Conservation (phyloP, 2,113 vertebrate genomes). For the Nannobrachium achirus region DNA sequence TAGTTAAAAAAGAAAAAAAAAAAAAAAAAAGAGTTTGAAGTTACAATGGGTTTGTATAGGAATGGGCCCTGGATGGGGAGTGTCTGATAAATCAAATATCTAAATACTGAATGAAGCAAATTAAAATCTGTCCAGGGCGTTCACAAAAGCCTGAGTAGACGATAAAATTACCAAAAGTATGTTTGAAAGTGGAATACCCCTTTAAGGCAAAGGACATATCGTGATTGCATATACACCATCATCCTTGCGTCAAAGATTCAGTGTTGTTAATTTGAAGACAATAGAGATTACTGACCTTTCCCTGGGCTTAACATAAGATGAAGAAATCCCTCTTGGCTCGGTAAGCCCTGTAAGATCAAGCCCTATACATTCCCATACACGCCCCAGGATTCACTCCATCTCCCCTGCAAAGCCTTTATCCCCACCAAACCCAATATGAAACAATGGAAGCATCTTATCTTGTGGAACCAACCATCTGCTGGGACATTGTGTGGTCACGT, state of each 20-base stretch:
- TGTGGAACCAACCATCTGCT: conserved; percentile 54
- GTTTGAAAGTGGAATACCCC: too few relatives aligned
- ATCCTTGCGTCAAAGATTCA: conserved; percentile 20
- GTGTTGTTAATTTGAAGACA: conserved; percentile 37
- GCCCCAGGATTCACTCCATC: conserved; percentile 63
- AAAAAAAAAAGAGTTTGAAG: too few relatives aligned
- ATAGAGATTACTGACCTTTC: conserved; percentile 58
- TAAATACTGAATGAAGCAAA: too few relatives aligned
- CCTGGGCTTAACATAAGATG: conserved; percentile 63
- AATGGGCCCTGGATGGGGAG: too few relatives aligned
- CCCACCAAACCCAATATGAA: conserved; percentile 56
- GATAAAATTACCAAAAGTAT: too few relatives aligned
- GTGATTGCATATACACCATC: not conserved
- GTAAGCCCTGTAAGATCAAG: conserved; percentile 65
- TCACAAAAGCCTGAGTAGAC: too few relatives aligned
- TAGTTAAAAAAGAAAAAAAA: too few relatives aligned
- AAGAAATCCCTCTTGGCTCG: conserved; percentile 62
- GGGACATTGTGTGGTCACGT: conserved; percentile 63
- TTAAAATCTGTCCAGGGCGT: too few relatives aligned
- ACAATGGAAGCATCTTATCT: conserved; percentile 63
- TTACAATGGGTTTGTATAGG: too few relatives aligned
- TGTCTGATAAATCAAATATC: too few relatives aligned
- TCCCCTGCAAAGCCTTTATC: conserved; percentile 56
- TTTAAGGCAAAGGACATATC: not conserved
- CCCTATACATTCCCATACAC: conserved; percentile 64